A percentile compares a stretch with the other conserved stretches of the same genome.
Conservation (phyloP, 2,113 vertebrate species). For the Macrotis lagotis region DNA sequence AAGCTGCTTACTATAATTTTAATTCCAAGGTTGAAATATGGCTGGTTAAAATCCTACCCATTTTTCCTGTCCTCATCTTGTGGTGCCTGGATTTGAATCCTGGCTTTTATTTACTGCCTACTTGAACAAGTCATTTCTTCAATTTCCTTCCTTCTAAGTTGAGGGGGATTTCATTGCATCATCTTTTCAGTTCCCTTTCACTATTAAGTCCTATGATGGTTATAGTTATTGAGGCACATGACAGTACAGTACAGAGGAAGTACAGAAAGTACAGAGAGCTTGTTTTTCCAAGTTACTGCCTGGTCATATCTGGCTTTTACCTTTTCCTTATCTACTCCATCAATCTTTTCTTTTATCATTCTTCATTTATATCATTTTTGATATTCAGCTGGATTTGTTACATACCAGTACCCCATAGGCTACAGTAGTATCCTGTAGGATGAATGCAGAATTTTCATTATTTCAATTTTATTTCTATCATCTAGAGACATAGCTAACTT, state of each 20-base stretch:
- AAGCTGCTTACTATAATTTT: constrained; percentile 4
- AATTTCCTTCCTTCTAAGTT: background rate
- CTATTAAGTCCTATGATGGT: background rate
- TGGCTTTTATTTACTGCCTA: background rate
- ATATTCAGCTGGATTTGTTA: background rate
- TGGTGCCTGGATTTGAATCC: background rate
- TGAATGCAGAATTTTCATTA: background rate
- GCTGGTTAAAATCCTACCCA: constrained; percentile 15
- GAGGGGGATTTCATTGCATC: background rate
- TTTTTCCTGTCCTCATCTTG: constrained; percentile 3
- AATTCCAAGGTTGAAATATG: constrained; percentile 25
- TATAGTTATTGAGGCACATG: background rate
- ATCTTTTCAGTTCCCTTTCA: background rate
- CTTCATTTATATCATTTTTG: background rate
- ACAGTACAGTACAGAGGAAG: background rate
- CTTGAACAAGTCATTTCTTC: background rate
- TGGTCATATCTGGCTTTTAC: constrained; percentile 30
- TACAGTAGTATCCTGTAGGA: background rate
- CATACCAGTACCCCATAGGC: background rate
- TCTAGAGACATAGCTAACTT: background rate
- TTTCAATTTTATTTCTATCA: background rate
- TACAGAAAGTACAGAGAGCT: too few relatives aligned
- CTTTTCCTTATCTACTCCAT: constrained; percentile 38
- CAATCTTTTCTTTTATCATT: background rate
- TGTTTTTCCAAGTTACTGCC: background rate